Evolutionary conservation across 2,113 vertebrate genomes (phyloP).

Genomic region (Pteruthius melanotis): DNA sequence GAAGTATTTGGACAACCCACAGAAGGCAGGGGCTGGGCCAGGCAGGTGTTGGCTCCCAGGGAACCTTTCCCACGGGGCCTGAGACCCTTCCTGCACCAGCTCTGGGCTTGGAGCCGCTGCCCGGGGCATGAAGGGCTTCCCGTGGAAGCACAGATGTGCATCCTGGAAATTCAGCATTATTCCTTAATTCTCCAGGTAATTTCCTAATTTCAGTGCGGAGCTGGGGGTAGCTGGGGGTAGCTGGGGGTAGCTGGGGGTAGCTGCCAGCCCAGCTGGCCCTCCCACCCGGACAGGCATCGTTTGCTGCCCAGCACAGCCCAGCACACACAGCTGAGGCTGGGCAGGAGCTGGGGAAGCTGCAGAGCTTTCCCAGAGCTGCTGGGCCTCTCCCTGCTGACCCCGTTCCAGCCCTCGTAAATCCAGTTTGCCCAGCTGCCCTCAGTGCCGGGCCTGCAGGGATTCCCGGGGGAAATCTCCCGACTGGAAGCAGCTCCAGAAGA

Average conservation of each 20-base stretch:
- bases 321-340: not conserved
- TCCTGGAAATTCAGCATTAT: not conserved
- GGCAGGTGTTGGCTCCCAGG: not conserved
- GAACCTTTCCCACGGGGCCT: accelerated
- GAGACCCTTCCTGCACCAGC: not conserved
- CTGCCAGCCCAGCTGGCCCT: not conserved
- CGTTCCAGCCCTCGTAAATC: not conserved
- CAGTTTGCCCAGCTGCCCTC: not conserved
- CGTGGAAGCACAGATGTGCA: accelerated
- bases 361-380: not conserved
- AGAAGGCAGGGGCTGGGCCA: not conserved
- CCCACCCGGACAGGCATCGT: not conserved
- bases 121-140: accelerated
- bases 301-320: not conserved
- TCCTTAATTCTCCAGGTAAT: not conserved
- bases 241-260: not conserved
- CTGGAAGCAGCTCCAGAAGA: not conserved
- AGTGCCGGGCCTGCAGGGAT: not conserved
- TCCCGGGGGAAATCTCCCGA: not conserved
- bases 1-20: no score
- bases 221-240: not conserved
- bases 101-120: not conserved
- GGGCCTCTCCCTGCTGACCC: not conserved
- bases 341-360: not conserved
- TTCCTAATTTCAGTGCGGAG: not conserved